Base-by-base conservation (phyloP, 2,113 vertebrate genomes). In the Dromiciops gliroides region DNA sequence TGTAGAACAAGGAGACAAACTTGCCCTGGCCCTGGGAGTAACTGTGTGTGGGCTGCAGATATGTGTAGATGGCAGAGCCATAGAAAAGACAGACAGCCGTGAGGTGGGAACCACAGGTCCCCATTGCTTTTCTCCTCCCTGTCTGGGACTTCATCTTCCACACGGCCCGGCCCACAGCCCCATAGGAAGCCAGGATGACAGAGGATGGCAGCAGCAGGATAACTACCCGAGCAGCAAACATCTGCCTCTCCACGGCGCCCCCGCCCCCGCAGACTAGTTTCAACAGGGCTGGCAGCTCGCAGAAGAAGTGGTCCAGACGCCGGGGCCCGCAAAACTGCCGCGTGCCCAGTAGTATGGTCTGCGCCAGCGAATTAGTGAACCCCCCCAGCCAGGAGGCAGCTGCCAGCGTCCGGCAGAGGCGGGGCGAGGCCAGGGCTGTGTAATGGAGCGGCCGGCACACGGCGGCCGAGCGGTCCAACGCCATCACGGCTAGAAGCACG, bases 401-500 rank as follows among this genome's bases (percentile, higher is more conserved):
- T 8, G 95, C 97, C 75, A 97, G 93, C 10, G 91, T 28, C 60
- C 50, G 75, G 83, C 97, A 96, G 6, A 95, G 94, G 31, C 8
- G 44, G 0, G 48, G 94, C 0, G 96, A 94, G 94, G 95, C 92
- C 0, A 95, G 89, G 0, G 22, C 88, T 2, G 88, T 6, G 44
- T 97, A 97, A 89, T 89, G 96, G 90, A 97, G 95, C 6, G 96
- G 97, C 11, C 47, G 90, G 52, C 97, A 97, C 28, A 97, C 94
- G 0, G 97, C 97, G 0, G 93, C 95, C 0, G 95, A 97, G 37
- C 96, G 94, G 53, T 98, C 97, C 67, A 96, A 95, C 2, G 97
- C 98, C 98, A 96, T 97, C 51, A 90, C 96, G 0, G 97, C 97
- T 94, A 97, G 93, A 3, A 97, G 96, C 52, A 96, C 95, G 90